Evolutionary conservation across 2,888 invertebrate genomes (phyloP).

Genomic region (Hylaea fasciaria): DNA sequence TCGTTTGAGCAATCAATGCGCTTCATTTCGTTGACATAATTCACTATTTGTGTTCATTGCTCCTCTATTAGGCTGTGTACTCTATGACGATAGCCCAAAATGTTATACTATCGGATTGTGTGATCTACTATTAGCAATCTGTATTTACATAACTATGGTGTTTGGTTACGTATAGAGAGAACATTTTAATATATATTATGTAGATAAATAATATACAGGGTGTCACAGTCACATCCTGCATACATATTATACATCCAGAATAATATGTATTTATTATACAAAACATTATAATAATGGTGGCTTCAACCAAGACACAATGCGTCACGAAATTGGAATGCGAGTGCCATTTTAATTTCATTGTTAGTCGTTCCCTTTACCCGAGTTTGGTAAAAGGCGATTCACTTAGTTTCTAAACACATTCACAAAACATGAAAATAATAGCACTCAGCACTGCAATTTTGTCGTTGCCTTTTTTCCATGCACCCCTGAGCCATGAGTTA

Average conservation of each 20-base stretch:
- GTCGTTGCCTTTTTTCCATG: not conserved
- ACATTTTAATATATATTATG: not conserved
- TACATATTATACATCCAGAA: too few relatives aligned
- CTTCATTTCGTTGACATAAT: not conserved
- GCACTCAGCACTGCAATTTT: constrained; percentile 2
- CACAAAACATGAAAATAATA: not conserved
- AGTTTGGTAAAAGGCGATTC: too few relatives aligned
- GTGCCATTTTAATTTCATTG: not conserved
- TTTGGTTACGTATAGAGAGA: constrained; percentile 6
- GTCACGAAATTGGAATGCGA: not conserved
- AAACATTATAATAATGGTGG: not conserved
- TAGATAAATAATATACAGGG: not conserved
- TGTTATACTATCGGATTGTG: not conserved
- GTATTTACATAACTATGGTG: not conserved
- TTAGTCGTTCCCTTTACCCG: not conserved
- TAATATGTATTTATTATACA: constrained; percentile 1
- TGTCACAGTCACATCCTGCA: too few relatives aligned
- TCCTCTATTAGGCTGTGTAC: constrained; percentile 1
- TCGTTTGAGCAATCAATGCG: not conserved
- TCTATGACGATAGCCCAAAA: not conserved
- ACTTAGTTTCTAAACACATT: too few relatives aligned
- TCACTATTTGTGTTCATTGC: not conserved
- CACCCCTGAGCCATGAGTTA: not conserved
- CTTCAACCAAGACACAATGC: not conserved
- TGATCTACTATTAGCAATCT: not conserved